Base-by-base conservation (phyloP, 2,113 vertebrate species). In the Aspiorhynchus laticeps region DNA sequence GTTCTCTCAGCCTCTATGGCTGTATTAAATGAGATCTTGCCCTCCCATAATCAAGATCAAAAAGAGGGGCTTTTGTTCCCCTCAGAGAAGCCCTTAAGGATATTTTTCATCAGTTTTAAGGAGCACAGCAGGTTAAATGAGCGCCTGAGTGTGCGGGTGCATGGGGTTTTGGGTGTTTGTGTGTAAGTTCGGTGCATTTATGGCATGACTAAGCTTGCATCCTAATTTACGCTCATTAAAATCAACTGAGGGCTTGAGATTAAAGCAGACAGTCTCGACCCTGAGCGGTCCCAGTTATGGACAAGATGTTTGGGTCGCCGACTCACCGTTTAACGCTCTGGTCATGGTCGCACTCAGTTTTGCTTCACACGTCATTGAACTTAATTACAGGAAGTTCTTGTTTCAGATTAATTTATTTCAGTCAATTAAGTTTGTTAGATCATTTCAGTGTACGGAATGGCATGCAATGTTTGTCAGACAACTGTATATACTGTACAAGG, bases 11-110 rank as follows among this genome's bases (percentile, higher is more conserved):
- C 74, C 38, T 7, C 53, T 53, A 12, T n/a, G 28, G 14, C 38
- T 26, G 19, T 67, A 67, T 69, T 53, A 86, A 51, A 53, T 89
- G 43, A 81, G 56, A 84, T 14, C n/a, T 61, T 80, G 87, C 38
- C 84, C 15, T 90, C 73, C 90, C 82, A 91, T 92, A 91, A 87
- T 41, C 48, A 59, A 85, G 83, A 91, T 93, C 84, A 77, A 93
- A 90, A 92, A 89, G 74, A 89, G 81, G 90, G 65, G 56, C 71
- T 84, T 84, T 86, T 90, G 51, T 85, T 91, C 67, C 81, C 48
- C 85, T 88, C 19, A 59, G 61, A 78, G 86, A 67, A 73, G 82
- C 10, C 77, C 74, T 88, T 85, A 89, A 89, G 83, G 88, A 73
- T 81, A 48, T 83, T 61, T 53, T 75, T 91, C 81, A 84, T 90